A percentile compares a stretch with the other conserved stretches of the same genome.
phyloP scores from a whole-genome alignment of 2,797 vertebrate genomes.

The Coendou prehensilis region DNA sequence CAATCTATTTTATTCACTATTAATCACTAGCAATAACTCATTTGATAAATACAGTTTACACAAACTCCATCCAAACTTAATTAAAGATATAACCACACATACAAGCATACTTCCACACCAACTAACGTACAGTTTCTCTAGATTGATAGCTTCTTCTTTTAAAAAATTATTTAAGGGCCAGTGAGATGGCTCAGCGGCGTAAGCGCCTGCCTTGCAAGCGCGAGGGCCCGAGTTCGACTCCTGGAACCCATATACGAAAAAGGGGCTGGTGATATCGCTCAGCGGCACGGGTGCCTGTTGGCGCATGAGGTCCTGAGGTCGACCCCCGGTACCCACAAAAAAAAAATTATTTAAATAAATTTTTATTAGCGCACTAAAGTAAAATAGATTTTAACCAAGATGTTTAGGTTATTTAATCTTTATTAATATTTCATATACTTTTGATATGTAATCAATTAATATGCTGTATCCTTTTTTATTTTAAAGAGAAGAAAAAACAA shows the following conservation, averaged over 20 bases:
- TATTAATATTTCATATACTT: slow-evolving; percentile 86
- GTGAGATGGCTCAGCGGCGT: too few relatives aligned
- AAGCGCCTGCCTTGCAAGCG: too few relatives aligned
- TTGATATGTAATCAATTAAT: slow-evolving; percentile 89
- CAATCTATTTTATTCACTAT: slow-evolving; percentile 77
- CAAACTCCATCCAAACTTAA: slow-evolving; percentile 77
- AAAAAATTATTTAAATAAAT: slow-evolving; percentile 68
- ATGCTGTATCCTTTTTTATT: slow-evolving; percentile 80
- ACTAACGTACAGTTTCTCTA: slow-evolving; percentile 75
- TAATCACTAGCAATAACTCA: slow-evolving; percentile 80
- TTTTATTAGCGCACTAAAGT: slow-evolving; percentile 53
- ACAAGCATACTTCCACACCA: not conserved
- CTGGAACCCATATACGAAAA: too few relatives aligned
- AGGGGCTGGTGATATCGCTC: too few relatives aligned
- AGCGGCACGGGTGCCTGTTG: too few relatives aligned
- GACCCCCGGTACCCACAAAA: too few relatives aligned
- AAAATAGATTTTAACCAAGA: slow-evolving; percentile 84
- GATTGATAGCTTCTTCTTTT: slow-evolving; percentile 70
- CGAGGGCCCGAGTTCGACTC: too few relatives aligned
- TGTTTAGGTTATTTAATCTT: slow-evolving; percentile 85
- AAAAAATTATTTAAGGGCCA: slow-evolving; percentile 60
- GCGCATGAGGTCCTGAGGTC: too few relatives aligned
- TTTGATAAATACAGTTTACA: slow-evolving; percentile 79
- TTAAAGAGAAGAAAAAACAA: too few relatives aligned
- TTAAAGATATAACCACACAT: slow-evolving; percentile 64